Evolutionary conservation across 2,113 vertebrate species (phyloP), one percentile per base, ranked within the genome.

Genomic region (Coreoperca whiteheadi): DNA sequence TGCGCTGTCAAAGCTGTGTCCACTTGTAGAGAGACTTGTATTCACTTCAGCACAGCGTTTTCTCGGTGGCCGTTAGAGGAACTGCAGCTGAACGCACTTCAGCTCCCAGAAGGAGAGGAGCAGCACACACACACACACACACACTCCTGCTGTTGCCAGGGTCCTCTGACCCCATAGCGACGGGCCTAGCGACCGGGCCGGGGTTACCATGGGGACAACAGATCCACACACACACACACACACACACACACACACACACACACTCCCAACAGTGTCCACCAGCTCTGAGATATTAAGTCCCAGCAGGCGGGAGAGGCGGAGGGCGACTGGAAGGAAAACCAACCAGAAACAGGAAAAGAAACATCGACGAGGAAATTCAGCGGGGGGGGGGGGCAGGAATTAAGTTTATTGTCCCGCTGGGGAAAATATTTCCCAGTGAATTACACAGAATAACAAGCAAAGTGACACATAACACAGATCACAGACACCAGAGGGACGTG

Each of bases 131-230:
- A 60, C 5, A 30, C n/a, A 66, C 61, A 30, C 61, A 32, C 34
- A 18, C 34, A 23, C 59, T 32, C 51, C 41, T 50, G 56, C 74
- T 57, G 69, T 86, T 77, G 74, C 84, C 74, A 67, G 60, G 83
- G 53, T 34, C 77, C 73, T 81, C 77, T 81, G 83, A 81, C 78
- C 68, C 83, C 84, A 81, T 77, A 32, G 78, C 56, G 57, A 80
- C 77, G n/a, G 50, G 72, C 72, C 59, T 66, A 60, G 73, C 21
- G 6, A 74, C 84, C 4, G 56, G 56, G 56, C 34, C 65, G 74
- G 8, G 56, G 79, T 86, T 82, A 41, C 79, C 84, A 86, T 86
- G 79, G 84, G 23, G 84, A 86, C 39, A 4, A 82, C 65, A 28
- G 46, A 79, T 48, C n/a, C 61, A 32, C 76, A 30, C 69, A 53